These are phyloP conservation scores for Barypeithes pellucidus DNA, from an alignment of 2,888 invertebrate genomes.

Conservation along the genomic window DNA sequence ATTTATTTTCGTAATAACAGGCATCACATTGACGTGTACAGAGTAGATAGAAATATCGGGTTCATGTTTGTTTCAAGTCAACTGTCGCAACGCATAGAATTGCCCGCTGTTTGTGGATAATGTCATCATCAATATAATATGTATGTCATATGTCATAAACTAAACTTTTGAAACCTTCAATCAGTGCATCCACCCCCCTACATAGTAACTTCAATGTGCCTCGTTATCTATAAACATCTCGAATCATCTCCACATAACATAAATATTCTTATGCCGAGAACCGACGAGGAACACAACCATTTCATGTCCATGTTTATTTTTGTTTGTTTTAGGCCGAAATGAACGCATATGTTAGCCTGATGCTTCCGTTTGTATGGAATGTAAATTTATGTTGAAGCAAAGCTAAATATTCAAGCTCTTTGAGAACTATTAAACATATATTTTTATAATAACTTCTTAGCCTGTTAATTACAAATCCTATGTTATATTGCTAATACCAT, in stretches of 20 bases:
- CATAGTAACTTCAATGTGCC: background rate
- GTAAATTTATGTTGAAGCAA: slow-evolving; percentile 16
- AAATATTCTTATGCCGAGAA: slow-evolving; percentile 30
- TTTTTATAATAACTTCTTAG: slow-evolving; percentile 10
- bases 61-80: no score
- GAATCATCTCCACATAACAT: slow-evolving; percentile 19
- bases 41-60: no score
- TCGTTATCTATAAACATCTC: slow-evolving; percentile 27
- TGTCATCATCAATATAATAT: no score
- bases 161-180: no score
- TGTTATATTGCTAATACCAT: no score
- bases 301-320: slow-evolving; percentile 28
- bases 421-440: slow-evolving; percentile 4
- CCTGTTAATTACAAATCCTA: no score
- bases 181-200: slow-evolving; percentile 11
- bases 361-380: slow-evolving; percentile 34
- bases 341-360: slow-evolving; percentile 26
- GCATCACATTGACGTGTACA: no score
- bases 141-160: no score
- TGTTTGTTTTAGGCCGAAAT: slow-evolving; percentile 27
- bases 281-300: slow-evolving; percentile 33
- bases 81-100: no score
- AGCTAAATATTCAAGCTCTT: slow-evolving; percentile 11
- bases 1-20: no score
- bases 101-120: no score